Percentiles rank a stretch among this genome's conserved stretches.
phyloP scores from a whole-genome alignment of 2,797 vertebrate genomes.

The Rhinichthys osculus region DNA sequence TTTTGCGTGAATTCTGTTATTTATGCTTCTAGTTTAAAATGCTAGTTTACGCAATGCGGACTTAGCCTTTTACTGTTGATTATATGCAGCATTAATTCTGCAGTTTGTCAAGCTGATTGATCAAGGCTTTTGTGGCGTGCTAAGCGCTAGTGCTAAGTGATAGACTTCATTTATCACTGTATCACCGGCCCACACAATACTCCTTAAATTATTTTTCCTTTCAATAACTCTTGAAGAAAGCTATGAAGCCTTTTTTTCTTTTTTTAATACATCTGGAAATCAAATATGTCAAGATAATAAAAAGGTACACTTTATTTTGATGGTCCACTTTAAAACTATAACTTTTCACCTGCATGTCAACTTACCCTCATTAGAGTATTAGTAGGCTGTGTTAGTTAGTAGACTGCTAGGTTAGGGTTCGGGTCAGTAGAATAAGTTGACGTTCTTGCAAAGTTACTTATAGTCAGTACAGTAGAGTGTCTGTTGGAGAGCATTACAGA shows the following conservation, averaged over 20 bases:
- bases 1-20: slow-evolving; percentile 11
- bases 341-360: neutral
- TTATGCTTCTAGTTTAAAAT: neutral
- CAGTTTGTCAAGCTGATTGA: slow-evolving; percentile 59
- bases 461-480: neutral
- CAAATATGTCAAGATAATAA: neutral
- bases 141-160: slow-evolving; percentile 30
- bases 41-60: slow-evolving; percentile 26
- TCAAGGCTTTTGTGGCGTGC: slow-evolving; percentile 55
- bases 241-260: slow-evolving; percentile 28
- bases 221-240: slow-evolving; percentile 46
- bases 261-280: neutral
- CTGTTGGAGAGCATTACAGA: neutral
- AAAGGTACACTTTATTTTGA: neutral
- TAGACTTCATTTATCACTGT: slow-evolving; percentile 67
- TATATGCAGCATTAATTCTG: slow-evolving; percentile 61
- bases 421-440: neutral
- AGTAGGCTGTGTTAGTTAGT: neutral
- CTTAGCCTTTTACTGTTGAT: slow-evolving; percentile 56
- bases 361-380: neutral
- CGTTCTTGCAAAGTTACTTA: neutral
- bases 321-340: neutral
- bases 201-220: slow-evolving; percentile 58
- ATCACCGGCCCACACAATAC: slow-evolving; percentile 33
- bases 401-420: neutral